Conservation (phyloP, 1,140 invertebrate genomes). For the Acromyrmex heyeri region DNA sequence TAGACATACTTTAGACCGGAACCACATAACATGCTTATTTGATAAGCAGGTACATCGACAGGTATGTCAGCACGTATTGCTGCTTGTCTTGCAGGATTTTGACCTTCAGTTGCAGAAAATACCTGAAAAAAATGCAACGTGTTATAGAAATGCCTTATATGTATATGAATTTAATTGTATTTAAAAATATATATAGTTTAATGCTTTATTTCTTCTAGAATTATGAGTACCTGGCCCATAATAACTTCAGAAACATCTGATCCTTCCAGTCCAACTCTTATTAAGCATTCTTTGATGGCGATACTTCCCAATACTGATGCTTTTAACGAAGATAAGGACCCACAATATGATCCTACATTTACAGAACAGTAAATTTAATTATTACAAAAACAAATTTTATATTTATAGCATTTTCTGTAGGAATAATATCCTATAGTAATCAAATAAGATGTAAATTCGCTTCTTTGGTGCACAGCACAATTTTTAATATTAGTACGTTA, state of each 20-base stretch:
- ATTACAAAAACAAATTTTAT: slow-evolving; percentile 18
- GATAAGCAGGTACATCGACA: slow-evolving; percentile 90
- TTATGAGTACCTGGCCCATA: slow-evolving; percentile 91
- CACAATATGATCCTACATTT: slow-evolving; percentile 90
- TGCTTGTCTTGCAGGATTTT: slow-evolving; percentile 95
- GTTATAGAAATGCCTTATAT: not conserved
- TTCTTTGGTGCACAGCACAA: not conserved
- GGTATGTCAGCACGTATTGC: slow-evolving; percentile 93
- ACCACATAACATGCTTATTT: slow-evolving; percentile 95
- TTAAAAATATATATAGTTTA: not conserved
- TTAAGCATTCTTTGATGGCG: slow-evolving; percentile 92
- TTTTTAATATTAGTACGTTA: not conserved
- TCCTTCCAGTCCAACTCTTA: slow-evolving; percentile 88
- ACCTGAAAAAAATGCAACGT: slow-evolving; percentile 85
- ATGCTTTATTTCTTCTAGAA: slow-evolving; percentile 1
- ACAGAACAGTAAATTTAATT: slow-evolving; percentile 65
- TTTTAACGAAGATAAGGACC: slow-evolving; percentile 89
- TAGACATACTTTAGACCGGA: slow-evolving; percentile 92
- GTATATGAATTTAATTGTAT: slow-evolving; percentile 1
- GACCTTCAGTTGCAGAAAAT: slow-evolving; percentile 91
- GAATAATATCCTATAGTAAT: not conserved
- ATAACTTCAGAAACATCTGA: slow-evolving; percentile 94
- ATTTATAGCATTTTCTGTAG: not conserved
- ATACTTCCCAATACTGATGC: slow-evolving; percentile 92
- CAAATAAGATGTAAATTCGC: not conserved